Conservation (phyloP, 2,797 vertebrate species). For the Sphenopsis melanotis region DNA sequence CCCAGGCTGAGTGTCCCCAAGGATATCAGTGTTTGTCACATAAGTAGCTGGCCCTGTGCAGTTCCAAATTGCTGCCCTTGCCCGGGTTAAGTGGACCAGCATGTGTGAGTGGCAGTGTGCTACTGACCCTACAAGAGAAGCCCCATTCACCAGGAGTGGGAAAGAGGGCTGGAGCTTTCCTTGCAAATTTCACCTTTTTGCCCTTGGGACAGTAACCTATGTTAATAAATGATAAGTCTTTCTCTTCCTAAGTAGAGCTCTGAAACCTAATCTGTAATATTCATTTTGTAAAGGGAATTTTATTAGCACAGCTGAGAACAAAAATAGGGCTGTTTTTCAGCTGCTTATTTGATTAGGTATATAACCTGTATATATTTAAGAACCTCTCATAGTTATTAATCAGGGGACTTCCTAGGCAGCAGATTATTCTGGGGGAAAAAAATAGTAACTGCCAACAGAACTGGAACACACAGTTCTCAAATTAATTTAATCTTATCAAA, state of each 20-base stretch:
- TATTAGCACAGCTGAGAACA: neutral
- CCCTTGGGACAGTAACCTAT: neutral
- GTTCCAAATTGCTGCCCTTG: neutral
- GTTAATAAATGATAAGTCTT: neutral
- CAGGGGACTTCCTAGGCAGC: neutral
- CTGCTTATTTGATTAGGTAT: constrained; percentile 1
- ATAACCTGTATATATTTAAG: neutral
- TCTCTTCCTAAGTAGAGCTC: neutral
- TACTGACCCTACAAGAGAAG: neutral
- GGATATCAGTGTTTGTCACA: neutral
- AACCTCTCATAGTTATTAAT: neutral
- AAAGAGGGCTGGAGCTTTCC: neutral
- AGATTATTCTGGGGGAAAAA: neutral
- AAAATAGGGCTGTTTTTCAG: neutral
- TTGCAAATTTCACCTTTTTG: neutral
- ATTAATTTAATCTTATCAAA: constrained; percentile 31
- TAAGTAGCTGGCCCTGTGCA: neutral
- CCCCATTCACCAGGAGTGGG: neutral
- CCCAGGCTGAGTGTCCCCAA: neutral
- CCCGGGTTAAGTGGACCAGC: neutral
- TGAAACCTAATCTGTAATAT: neutral
- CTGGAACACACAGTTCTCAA: constrained; percentile 15
- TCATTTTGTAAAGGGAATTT: neutral
- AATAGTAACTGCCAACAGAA: constrained; percentile 9
- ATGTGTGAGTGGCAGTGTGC: neutral